Evolutionary conservation across 2,888 invertebrate genomes (phyloP).

Genomic region (Microchrysa polita): DNA sequence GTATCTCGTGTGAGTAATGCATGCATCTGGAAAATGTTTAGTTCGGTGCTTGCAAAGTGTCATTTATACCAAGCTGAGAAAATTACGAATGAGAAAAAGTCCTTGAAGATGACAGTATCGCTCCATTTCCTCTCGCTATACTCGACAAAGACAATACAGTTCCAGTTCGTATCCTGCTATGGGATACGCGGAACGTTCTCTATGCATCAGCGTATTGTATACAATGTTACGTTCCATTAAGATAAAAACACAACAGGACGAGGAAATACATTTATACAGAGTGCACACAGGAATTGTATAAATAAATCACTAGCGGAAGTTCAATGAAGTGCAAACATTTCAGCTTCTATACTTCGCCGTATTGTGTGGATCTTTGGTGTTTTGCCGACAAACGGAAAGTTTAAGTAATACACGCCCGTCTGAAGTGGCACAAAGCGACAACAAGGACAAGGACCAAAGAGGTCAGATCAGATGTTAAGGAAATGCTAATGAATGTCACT

Average conservation of each 20-base stretch:
- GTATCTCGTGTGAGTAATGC: background rate
- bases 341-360: background rate
- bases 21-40: slow-evolving; percentile 27
- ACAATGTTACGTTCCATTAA: slow-evolving; percentile 13
- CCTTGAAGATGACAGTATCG: background rate
- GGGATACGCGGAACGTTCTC: background rate
- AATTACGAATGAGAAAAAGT: slow-evolving; percentile 25
- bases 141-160: too few relatives aligned
- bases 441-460: background rate
- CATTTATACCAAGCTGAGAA: background rate
- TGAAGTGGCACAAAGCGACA: background rate
- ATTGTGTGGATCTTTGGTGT: background rate
- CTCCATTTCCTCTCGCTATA: too few relatives aligned
- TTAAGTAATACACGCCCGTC: background rate
- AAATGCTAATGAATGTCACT: slow-evolving; percentile 1
- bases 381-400: background rate
- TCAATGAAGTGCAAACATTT: slow-evolving; percentile 32
- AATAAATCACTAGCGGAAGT: background rate
- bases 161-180: background rate
- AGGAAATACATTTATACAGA: too few relatives aligned
- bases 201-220: background rate
- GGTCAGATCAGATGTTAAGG: slow-evolving; percentile 1
- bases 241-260: slow-evolving; percentile 1
- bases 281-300: background rate
- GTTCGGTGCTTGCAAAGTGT: slow-evolving; percentile 5